Base-by-base conservation (phyloP, 2,113 vertebrate species). In the Bostrychus sinensis region DNA sequence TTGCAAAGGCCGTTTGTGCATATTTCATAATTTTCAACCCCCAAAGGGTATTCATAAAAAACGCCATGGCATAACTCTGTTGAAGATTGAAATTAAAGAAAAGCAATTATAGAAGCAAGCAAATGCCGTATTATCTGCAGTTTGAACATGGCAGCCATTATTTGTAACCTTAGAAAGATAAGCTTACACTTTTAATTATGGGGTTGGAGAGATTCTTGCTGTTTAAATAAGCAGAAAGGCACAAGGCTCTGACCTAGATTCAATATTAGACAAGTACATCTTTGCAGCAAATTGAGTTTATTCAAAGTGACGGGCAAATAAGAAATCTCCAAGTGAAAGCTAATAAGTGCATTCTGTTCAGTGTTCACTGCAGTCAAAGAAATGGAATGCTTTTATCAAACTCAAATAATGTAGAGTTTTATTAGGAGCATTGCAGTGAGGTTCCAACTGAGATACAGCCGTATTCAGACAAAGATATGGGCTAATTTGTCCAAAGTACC, bases 41-140 rank as follows among this genome's bases (percentile, higher is more conserved):
- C 39, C 51, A 57, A 43, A 26, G 8, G 30, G 56, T 46, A 70
- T 75, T 72, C 46, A 82, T 80, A 58, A 69, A 62, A 61, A 60
- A 60, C 26, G 16, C 61, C 68, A 63, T 34, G 20, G 41, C 1
- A 30, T 56, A 55, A 32, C 30, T 8, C 8, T 32, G 30, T 32
- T 32, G 30, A 8, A 8, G 30, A 32, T n/a, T n/a, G n/a, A n/a
- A 32, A 34, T 28, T 0, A 42, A 17, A 53, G 62, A 67, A 54
- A 34, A n/a, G 20, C 25, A 56, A 72, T 73, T 5, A 1, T 56
- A 56, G 16, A 53, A 65, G 56, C 20, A 64, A 42, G 53, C 42
- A 30, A 9, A 66, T 8, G n/a, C n/a, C n/a, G n/a, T n/a, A 64
- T 30, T 17, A 59, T 58, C 23, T 23, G 17, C 11, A 26, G 38